Base-by-base conservation (phyloP, 2,797 vertebrate genomes). In the Neostethus bicornis region DNA sequence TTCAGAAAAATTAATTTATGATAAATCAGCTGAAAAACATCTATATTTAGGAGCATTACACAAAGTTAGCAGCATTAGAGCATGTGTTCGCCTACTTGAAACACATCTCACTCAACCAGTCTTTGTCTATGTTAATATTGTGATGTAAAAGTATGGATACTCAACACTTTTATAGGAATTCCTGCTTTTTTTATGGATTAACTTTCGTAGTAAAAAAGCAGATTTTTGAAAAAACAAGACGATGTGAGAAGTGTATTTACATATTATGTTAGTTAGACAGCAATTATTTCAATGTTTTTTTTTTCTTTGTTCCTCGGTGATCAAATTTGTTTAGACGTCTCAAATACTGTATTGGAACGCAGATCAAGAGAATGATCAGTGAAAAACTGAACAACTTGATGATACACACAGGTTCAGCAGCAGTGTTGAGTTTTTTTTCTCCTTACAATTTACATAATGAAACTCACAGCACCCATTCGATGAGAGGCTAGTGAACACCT, bases 201-300 rank as follows among this genome's bases (percentile, higher is more conserved):
- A 44, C 64, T 72, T 63, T 76, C 50, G 17, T 71, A 53, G 54
- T 65, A 32, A 78, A 69, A 65, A 73, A 85, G 26, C 14, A 37
- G 29, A 49, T 59, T 31, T 67, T 67, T 72, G 44, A 53, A 73
- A 73, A 26, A 29, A 73, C 20, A 51, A 51, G 79, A 60, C 70
- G 69, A 84, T 23, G 51, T n/a, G 48, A 62, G 10, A 76, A 63
- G 51, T 74, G 55, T 80, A 86, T 84, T 74, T 85, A 86, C 76
- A 86, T 69, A 66, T 76, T 42, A 67, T 65, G 59, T 45, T 57
- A 57, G 26, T 65, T 34, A 45, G 72, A 35, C 45, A 61, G 56
- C 72, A 73, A 57, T 61, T 54, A 20, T 32, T 61, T n/a, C 73
- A 75, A 56, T 51, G 24, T 44, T 58, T 45, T 57, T 25, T 53